A percentile compares a stretch with the other conserved stretches of the same genome.
Evolutionary conservation across 1,140 invertebrate species (phyloP).

Genomic region (Araneus ventricosus): DNA sequence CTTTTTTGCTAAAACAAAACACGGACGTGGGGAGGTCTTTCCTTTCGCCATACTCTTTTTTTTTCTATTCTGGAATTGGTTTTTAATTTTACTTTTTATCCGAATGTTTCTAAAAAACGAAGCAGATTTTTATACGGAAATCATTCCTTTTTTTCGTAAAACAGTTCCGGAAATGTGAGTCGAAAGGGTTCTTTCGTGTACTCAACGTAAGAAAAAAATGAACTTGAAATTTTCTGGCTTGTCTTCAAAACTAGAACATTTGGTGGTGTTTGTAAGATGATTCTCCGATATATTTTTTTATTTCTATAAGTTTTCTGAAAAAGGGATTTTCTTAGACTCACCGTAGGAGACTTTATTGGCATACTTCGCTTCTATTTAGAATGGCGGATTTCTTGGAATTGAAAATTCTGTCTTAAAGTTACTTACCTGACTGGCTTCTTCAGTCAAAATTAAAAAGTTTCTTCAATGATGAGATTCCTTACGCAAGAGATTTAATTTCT

Average conservation of each 20-base stretch:
- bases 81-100: slow-evolving; percentile 14
- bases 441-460: too few species aligned
- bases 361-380: too few species aligned
- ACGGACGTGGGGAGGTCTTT: not conserved
- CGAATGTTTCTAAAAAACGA: not conserved
- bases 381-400: too few species aligned
- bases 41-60: not conserved
- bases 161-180: not conserved
- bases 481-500: too few species aligned
- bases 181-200: not conserved
- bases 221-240: not conserved
- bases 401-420: too few species aligned
- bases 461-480: too few species aligned
- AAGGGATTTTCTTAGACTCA: too few species aligned
- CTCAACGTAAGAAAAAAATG: not conserved
- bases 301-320: too few species aligned
- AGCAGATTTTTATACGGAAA: not conserved
- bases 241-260: not conserved
- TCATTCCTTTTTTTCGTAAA: not conserved
- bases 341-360: too few species aligned
- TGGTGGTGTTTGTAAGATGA: not conserved
- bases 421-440: too few species aligned
- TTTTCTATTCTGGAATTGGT: not conserved
- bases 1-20: not conserved
- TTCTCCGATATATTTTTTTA: not conserved